phyloP scores from a whole-genome alignment of 2,888 invertebrate genomes.

The Chrysina gloriosa region DNA sequence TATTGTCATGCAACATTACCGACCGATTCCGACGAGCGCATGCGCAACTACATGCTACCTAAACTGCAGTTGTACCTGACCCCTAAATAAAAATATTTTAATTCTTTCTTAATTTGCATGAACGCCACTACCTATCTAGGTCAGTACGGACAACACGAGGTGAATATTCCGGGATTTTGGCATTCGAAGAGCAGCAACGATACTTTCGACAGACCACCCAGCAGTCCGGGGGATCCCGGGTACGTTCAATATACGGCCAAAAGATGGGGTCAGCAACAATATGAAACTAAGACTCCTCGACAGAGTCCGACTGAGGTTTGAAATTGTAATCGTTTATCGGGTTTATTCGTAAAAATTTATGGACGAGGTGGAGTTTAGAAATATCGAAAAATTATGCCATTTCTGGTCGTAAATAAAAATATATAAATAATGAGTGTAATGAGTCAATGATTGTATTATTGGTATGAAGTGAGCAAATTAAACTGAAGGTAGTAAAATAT shows the following conservation, averaged over 20 bases:
- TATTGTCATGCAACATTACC: too few species aligned
- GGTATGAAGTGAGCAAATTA: too few species aligned
- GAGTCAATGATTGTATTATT: too few species aligned
- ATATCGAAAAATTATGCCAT: too few species aligned
- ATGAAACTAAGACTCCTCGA: conserved; percentile 68
- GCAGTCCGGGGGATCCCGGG: conserved; percentile 79
- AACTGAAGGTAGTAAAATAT: too few species aligned
- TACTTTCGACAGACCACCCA: conserved; percentile 66
- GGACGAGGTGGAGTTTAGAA: too few species aligned
- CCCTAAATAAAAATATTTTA: too few species aligned
- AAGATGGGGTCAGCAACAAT: conserved; percentile 69
- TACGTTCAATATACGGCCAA: conserved; percentile 79
- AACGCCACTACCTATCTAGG: conserved; percentile 56
- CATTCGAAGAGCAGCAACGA: conserved; percentile 59
- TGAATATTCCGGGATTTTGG: conserved; percentile 65
- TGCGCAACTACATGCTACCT: too few species aligned
- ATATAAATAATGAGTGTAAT: too few species aligned
- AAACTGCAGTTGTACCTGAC: too few species aligned
- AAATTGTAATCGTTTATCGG: conserved; percentile 1
- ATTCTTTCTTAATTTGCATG: conserved; percentile 36
- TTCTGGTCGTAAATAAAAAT: too few species aligned
- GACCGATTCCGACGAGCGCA: too few species aligned
- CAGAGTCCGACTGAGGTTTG: conserved; percentile 50
- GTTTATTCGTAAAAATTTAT: background rate
- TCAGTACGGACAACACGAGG: conserved; percentile 60